Conservation (phyloP, 2,797 vertebrate species). For the Neosilurus hyrtlii region DNA sequence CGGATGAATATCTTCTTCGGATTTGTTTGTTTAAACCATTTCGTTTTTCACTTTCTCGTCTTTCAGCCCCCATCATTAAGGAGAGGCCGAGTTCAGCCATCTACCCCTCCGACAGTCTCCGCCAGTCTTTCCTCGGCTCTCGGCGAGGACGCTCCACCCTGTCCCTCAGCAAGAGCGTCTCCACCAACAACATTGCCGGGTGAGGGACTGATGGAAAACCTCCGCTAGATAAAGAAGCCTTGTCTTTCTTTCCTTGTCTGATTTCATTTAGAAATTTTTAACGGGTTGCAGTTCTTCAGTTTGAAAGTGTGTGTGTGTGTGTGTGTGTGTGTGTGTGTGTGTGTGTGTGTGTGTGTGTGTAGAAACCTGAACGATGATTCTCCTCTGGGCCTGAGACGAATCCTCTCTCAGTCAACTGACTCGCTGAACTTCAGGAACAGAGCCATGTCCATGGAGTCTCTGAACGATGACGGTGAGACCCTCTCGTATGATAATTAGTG, state of each 20-base stretch:
- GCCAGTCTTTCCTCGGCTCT: slow-evolving; percentile 84
- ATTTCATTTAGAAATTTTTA: not conserved
- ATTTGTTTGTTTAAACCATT: not conserved
- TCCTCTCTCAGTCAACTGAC: slow-evolving; percentile 88
- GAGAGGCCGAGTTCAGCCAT: slow-evolving; percentile 88
- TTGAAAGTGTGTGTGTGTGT: not conserved
- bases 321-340: not conserved
- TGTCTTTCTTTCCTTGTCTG: not conserved
- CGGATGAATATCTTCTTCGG: not conserved
- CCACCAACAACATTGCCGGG: slow-evolving; percentile 91
- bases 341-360: not conserved
- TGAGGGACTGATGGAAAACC: slow-evolving; percentile 59
- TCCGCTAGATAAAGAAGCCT: not conserved
- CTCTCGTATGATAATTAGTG: not conserved
- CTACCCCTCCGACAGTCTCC: slow-evolving; percentile 84
- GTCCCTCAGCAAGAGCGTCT: slow-evolving; percentile 88
- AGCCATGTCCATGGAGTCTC: slow-evolving; percentile 83
- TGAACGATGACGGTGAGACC: slow-evolving; percentile 83
- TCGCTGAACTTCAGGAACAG: slow-evolving; percentile 90
- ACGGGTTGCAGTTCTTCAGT: not conserved
- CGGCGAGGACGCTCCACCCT: slow-evolving; percentile 79
- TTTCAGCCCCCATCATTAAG: slow-evolving; percentile 71
- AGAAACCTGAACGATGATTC: slow-evolving; percentile 84
- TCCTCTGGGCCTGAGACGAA: slow-evolving; percentile 82
- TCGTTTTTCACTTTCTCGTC: not conserved